phyloP scores from a whole-genome alignment of 1,140 invertebrate genomes.

The Metaphire vulgaris region DNA sequence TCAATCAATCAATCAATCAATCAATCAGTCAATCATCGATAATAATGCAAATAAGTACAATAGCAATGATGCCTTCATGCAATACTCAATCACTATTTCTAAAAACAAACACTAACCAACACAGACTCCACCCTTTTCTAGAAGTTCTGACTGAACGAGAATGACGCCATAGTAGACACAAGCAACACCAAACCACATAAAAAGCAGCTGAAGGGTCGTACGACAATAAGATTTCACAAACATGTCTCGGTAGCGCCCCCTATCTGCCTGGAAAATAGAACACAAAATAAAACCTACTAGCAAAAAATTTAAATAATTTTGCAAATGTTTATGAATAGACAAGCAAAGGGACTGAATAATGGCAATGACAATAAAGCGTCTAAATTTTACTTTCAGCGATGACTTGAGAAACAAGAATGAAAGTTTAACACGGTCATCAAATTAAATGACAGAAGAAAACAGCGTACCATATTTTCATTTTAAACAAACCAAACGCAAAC shows the following conservation, averaged over 20 bases:
- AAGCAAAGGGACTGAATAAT: not conserved
- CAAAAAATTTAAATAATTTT: not conserved
- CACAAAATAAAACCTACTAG: not conserved
- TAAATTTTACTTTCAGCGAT: too few relatives aligned
- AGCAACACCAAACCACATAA: conserved; percentile 77
- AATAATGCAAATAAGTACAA: not conserved
- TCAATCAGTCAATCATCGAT: not conserved
- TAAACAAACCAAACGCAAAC: too few relatives aligned
- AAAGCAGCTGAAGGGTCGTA: conserved; percentile 43
- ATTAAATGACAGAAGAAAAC: too few relatives aligned
- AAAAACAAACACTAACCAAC: too few relatives aligned
- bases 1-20: not conserved
- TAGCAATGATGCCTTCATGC: not conserved
- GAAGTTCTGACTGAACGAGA: conserved; percentile 85
- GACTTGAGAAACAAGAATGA: too few relatives aligned
- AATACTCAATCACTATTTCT: too few relatives aligned
- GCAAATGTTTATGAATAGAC: not conserved
- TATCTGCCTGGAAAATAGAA: conserved; percentile 17
- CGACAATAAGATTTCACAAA: conserved; percentile 39
- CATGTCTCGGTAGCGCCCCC: conserved; percentile 40
- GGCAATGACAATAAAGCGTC: too few relatives aligned
- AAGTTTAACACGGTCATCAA: not conserved
- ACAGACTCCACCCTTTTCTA: conserved; percentile 55
- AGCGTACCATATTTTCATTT: too few relatives aligned
- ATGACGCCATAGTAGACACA: conserved; percentile 94